These are phyloP conservation scores for Drosophila bifasciata DNA, from an alignment of 1,140 invertebrate genomes.

Conservation along the genomic window DNA sequence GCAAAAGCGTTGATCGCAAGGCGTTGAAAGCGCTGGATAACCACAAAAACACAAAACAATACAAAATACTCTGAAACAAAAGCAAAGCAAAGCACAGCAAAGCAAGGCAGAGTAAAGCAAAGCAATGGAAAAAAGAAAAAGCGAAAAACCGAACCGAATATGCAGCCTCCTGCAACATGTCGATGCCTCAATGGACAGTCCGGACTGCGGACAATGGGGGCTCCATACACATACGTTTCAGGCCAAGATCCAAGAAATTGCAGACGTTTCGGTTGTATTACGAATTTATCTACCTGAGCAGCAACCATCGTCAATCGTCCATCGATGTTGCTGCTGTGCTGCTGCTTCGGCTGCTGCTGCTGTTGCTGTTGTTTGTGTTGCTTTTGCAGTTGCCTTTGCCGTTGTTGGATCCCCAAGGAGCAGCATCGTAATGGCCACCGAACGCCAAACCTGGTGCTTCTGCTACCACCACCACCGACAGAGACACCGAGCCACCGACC, in stretches of 20 bases:
- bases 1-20: conserved; percentile 50
- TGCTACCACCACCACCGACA: conserved; percentile 23
- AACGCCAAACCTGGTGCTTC: conserved; percentile 50
- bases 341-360: too few species aligned
- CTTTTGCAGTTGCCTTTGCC: conserved; percentile 32
- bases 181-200: conserved; percentile 45
- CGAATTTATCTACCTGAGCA: conserved; percentile 81
- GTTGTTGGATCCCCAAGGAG: conserved; percentile 49
- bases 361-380: conserved; percentile 30
- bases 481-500: conserved; percentile 18
- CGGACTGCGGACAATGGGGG: conserved; percentile 33
- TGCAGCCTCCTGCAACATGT: conserved; percentile 52
- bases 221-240: background rate
- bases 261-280: conserved; percentile 69
- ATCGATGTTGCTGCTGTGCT: conserved; percentile 51
- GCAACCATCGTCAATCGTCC: conserved; percentile 78
- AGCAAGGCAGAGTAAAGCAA: conserved; percentile 18
- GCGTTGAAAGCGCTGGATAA: conserved; percentile 76
- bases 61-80: conserved; percentile 59
- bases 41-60: conserved; percentile 66
- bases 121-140: background rate
- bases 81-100: conserved; percentile 15
- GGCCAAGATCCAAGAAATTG: conserved; percentile 37
- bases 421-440: conserved; percentile 77
- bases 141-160: conserved; percentile 30